phyloP scores from a whole-genome alignment of 2,888 invertebrate genomes.

The Drosophila trichaetosa region DNA sequence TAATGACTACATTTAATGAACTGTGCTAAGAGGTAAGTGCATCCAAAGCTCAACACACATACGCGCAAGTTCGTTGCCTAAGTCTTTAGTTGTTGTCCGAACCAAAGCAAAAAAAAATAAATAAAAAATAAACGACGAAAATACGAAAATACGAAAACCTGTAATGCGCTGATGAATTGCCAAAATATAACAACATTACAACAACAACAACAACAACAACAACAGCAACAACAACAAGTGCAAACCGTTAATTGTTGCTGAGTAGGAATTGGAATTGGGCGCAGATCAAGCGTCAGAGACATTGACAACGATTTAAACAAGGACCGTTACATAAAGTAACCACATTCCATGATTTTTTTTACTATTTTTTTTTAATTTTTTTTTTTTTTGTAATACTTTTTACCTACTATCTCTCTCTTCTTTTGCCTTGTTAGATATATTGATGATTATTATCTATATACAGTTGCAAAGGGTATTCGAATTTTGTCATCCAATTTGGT shows the following conservation, averaged over 20 bases:
- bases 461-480: not conserved
- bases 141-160: slow-evolving; percentile 10
- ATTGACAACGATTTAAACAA: slow-evolving; percentile 58
- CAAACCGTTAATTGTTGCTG: slow-evolving; percentile 52
- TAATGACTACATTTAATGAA: slow-evolving; percentile 33
- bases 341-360: slow-evolving; percentile 27
- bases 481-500: not conserved
- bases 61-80: slow-evolving; percentile 49
- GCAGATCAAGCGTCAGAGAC: slow-evolving; percentile 27
- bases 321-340: slow-evolving; percentile 73
- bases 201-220: not conserved
- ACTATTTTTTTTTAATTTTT: slow-evolving; percentile 3
- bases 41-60: slow-evolving; percentile 5
- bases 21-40: slow-evolving; percentile 64
- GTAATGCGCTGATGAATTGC: slow-evolving; percentile 15
- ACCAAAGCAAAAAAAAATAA: slow-evolving; percentile 1
- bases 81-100: slow-evolving; percentile 47
- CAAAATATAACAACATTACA: slow-evolving; percentile 5
- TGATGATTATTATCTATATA: slow-evolving; percentile 1
- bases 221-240: slow-evolving; percentile 11
- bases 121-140: slow-evolving; percentile 16
- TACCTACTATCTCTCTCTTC: not conserved
- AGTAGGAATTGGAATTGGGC: slow-evolving; percentile 27
- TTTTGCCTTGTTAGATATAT: not conserved
- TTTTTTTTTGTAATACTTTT: slow-evolving; percentile 1